These are phyloP conservation scores for Mamestra configurata DNA, from an alignment of 1,140 invertebrate genomes.

Conservation along the genomic window DNA sequence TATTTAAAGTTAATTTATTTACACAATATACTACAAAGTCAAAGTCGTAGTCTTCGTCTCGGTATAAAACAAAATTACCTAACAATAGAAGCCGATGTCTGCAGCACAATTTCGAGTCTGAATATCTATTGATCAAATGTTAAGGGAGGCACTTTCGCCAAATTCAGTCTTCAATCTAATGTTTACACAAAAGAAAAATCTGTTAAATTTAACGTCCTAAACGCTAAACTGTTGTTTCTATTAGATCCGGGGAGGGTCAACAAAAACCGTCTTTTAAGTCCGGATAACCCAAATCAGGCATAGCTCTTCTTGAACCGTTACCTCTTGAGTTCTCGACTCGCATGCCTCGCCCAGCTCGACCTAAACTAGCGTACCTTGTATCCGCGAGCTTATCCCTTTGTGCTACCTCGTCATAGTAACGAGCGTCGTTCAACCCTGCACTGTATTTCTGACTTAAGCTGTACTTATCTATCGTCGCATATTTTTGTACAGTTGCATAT, in stretches of 20 bases:
- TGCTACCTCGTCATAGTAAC: slow-evolving; percentile 85
- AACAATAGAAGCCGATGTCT: slow-evolving; percentile 54
- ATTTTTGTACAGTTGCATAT: slow-evolving; percentile 86
- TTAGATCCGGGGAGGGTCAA: slow-evolving; percentile 91
- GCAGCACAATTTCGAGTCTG: slow-evolving; percentile 53
- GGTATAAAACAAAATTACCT: slow-evolving; percentile 57
- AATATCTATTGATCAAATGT: slow-evolving; percentile 60
- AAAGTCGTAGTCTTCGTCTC: slow-evolving; percentile 57
- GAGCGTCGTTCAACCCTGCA: slow-evolving; percentile 85
- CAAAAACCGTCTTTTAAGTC: slow-evolving; percentile 92
- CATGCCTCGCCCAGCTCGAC: slow-evolving; percentile 86
- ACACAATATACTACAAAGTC: slow-evolving; percentile 59
- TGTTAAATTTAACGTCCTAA: slow-evolving; percentile 54
- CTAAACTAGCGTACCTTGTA: slow-evolving; percentile 84
- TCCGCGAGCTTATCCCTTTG: slow-evolving; percentile 84
- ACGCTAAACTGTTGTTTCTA: slow-evolving; percentile 90
- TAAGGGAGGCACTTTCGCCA: slow-evolving; percentile 76
- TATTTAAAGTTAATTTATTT: slow-evolving; percentile 59
- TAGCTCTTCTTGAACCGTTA: slow-evolving; percentile 85
- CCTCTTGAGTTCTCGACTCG: slow-evolving; percentile 77
- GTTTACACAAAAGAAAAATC: slow-evolving; percentile 61
- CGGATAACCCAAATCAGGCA: slow-evolving; percentile 89
- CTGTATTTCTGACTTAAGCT: slow-evolving; percentile 88
- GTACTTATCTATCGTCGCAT: slow-evolving; percentile 88
- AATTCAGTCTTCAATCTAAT: slow-evolving; percentile 82